phyloP scores from a whole-genome alignment of 2,113 vertebrate genomes.

The Neopipo cinnamomea region DNA sequence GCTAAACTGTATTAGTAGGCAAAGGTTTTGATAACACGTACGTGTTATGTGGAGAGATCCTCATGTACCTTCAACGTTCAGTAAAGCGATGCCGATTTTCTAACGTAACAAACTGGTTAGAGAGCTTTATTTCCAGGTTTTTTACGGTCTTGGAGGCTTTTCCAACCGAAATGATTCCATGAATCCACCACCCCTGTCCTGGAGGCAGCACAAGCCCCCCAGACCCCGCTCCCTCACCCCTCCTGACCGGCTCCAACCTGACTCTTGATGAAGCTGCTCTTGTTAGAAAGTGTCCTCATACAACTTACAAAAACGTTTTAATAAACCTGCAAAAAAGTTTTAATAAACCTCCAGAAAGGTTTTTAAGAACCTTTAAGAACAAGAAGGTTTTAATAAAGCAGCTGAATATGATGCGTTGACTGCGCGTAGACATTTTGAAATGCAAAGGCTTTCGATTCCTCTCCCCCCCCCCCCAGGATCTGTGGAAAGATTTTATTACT shows the following conservation, averaged over 20 bases:
- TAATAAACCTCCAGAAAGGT: not conserved
- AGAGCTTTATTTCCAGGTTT: not conserved
- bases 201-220: not conserved
- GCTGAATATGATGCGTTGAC: not conserved
- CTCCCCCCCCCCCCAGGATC: no score
- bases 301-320: not conserved
- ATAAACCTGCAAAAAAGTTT: not conserved
- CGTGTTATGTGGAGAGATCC: not conserved
- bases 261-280: not conserved
- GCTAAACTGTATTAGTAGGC: not conserved
- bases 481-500: not conserved
- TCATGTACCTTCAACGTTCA: not conserved
- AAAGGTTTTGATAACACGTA: not conserved
- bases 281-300: not conserved
- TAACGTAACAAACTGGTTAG: not conserved
- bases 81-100: not conserved
- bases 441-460: not conserved
- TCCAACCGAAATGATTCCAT: rapidly evolving
- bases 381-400: not conserved
- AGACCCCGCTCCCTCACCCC: not conserved
- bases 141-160: rapidly evolving
- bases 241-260: not conserved
- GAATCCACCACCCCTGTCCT: not conserved
- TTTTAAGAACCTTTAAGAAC: not conserved
- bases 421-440: rapidly evolving